Evolutionary conservation across 2,113 vertebrate species (phyloP).

Genomic region (Prietella phreatophila): DNA sequence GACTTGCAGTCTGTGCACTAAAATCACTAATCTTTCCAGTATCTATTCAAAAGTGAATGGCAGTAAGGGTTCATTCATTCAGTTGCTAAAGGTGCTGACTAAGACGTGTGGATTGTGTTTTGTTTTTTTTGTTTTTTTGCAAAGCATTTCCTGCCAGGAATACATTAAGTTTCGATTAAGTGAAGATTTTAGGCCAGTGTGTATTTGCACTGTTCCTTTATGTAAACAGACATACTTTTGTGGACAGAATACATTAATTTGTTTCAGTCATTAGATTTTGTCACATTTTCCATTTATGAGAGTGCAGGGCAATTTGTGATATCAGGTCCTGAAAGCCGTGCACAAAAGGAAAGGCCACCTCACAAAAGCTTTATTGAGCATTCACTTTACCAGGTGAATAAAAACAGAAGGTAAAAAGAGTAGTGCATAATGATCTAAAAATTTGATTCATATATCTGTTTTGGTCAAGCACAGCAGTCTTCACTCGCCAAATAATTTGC

Average conservation of each 20-base stretch:
- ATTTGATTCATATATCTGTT: slow-evolving; percentile 43
- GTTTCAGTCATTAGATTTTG: background rate
- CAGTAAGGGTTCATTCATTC: background rate
- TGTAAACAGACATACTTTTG: background rate
- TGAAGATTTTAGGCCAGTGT: background rate
- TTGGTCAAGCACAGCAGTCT: slow-evolving; percentile 30
- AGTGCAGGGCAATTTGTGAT: background rate
- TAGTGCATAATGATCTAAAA: slow-evolving; percentile 11
- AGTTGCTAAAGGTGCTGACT: slow-evolving; percentile 19
- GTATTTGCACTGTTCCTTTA: slow-evolving; percentile 11
- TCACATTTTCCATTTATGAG: slow-evolving; percentile 6
- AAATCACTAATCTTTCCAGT: slow-evolving; percentile 5
- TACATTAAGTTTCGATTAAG: slow-evolving; percentile 23
- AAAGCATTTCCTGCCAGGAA: slow-evolving; percentile 3
- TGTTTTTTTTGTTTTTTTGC: background rate
- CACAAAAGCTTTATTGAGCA: slow-evolving; percentile 10
- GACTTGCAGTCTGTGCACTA: background rate
- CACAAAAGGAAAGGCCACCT: background rate
- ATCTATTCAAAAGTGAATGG: slow-evolving; percentile 6
- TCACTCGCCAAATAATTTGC: slow-evolving; percentile 47
- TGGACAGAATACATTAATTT: slow-evolving; percentile 5
- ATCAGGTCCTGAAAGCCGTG: background rate
- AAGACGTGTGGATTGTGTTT: background rate
- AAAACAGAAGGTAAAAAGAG: background rate
- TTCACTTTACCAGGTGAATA: background rate